Evolutionary conservation across 2,888 invertebrate genomes (phyloP), one percentile per base, ranked within the genome.

Genomic region (Lamellibrachia columna): DNA sequence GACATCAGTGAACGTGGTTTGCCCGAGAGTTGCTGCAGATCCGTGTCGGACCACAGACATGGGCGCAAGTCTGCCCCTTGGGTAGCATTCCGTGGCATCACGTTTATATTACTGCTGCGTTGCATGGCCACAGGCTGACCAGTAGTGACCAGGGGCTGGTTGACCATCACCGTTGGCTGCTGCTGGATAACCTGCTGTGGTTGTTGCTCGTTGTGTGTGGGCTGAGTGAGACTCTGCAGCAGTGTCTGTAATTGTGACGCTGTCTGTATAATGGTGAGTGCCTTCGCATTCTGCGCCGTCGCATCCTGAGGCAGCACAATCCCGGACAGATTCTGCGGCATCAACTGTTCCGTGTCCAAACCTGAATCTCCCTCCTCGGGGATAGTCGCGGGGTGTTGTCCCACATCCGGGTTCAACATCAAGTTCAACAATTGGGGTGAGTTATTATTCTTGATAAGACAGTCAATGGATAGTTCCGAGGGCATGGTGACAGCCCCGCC

Each of bases 221-320:
- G 28, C 90, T 90, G 90, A 7, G 90, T 90, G 55, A 92, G 90
- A 53, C 92, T 92, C 92, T 92, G 92, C 9, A 92, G 92, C 9
- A 92, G 52, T 4, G 91, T 60, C 52, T 92, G 92, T 9, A 92
- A 58, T 60, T 92, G 92, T 15, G 91, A 91, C 15, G 90, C 52
- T 28, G 90, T 91, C 90, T 91, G 90, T 28, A 91, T 92, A 40
- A 90, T 60, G 55, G 90, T 90, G 22, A 90, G 90, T 52, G 92
- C 90, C 92, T 93, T 91, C 90, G 92, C 52, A 15, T 75, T 40
- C 11, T 53, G 58, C 7, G 55, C 6, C 22, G 58, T 11, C 2
- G 28, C 40, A 7, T 91, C 52, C 75, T 22, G 92, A 15, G 91
- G 52, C 6, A 7, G 22, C 9, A 90, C 52, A 58, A 90, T 53